Base-by-base conservation (phyloP, 2,888 invertebrate species). In the Cerastoderma edule region DNA sequence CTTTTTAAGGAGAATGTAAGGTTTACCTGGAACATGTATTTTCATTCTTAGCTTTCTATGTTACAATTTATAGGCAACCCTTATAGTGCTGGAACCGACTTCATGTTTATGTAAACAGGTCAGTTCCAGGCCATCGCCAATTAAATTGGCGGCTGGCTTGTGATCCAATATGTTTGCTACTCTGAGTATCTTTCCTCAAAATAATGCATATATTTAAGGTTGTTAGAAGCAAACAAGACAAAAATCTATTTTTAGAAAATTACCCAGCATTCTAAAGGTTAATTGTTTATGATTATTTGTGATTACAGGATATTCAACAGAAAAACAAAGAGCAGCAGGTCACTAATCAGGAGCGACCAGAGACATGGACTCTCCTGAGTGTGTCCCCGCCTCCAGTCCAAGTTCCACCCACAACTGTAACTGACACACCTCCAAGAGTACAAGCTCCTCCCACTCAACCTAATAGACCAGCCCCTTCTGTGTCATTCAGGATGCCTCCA, bases 361-460 rank as follows among this genome's bases (percentile, higher is more conserved):
- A 75, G 32, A 69, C 60, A n/a, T 80, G 80, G 80, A 75, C 75
- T 35, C 24, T 80, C 33, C 33, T 80, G 67, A 33, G 24, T 50
- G 50, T 50, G 1, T 28, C 66, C 28, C 32, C 48, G 0, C 24
- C 66, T 32, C 30, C 64, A 8, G 33, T 5, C 6, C 70, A 73
- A 22, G 48, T 33, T 16, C 32, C 50, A 6, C 50, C 66, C 32
- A 50, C 66, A 6, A 8, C 50, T 33, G 50, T 22, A 50, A 8
- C 50, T 19, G 28, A 57, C 4, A 19, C 57, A 56, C 48, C 65
- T n/a, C 30, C 53, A 24, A n/a, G 53, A 33, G 35, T 1, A 5
- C 72, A 67, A 19, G 53, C 67, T 6, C 67, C 70, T 10, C 46
- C 69, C 44, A 22, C 22, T n/a, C 32, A 33, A 66, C 27, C 27